These are phyloP conservation scores for Palythoa heliodiscus DNA, from an alignment of 92 coral and sea anemone species.

Conservation along the genomic window DNA sequence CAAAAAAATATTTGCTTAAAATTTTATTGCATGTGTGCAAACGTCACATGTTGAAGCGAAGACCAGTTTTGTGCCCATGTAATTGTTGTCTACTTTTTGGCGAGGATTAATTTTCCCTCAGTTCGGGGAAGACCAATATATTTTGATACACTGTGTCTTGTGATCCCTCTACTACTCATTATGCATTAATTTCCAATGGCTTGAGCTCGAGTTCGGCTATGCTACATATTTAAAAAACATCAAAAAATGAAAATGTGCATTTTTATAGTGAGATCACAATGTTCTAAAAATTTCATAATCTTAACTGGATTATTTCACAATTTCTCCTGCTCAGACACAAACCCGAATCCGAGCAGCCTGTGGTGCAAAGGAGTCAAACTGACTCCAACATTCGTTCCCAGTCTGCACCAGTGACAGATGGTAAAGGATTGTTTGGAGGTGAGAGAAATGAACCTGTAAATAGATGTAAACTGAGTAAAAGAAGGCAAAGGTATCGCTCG, in stretches of 20 bases:
- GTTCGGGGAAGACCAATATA: too few species aligned
- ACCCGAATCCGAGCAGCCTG: conserved; percentile 7
- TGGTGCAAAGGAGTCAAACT: conserved; percentile 67
- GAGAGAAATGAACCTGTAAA: neutral
- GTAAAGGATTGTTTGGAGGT: conserved; percentile 81
- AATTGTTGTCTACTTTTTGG: too few species aligned
- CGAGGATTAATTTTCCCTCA: too few species aligned
- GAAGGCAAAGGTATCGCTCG: neutral
- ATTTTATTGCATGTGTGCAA: too few species aligned
- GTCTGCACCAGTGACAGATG: conserved; percentile 76
- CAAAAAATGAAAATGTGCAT: neutral
- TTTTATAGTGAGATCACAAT: neutral
- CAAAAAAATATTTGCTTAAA: too few species aligned
- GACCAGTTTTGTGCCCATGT: too few species aligned
- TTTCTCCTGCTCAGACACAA: neutral
- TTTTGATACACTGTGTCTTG: too few species aligned
- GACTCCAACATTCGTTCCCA: conserved; percentile 72
- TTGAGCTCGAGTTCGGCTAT: too few species aligned
- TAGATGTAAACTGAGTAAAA: neutral
- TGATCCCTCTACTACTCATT: too few species aligned
- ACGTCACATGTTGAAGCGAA: too few species aligned
- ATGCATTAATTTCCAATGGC: too few species aligned
- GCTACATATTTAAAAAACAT: too few species aligned
- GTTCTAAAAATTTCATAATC: neutral
- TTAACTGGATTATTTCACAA: neutral